Evolutionary conservation across 1,140 invertebrate species (phyloP).

Genomic region (Caenorhabditis elegans): DNA sequence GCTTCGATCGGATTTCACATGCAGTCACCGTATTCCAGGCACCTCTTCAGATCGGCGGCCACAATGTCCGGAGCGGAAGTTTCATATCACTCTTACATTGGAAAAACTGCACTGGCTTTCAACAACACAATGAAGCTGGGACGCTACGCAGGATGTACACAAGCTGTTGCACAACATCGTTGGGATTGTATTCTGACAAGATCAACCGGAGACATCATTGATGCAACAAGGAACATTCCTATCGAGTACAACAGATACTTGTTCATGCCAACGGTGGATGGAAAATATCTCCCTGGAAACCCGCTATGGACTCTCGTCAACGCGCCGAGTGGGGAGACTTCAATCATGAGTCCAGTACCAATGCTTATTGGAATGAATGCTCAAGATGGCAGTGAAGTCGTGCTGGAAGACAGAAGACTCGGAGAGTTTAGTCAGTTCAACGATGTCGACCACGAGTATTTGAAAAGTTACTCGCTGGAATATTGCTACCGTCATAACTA

Average conservation of each 20-base stretch:
- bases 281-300: conserved; percentile 51
- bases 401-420: conserved; percentile 60
- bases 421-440: conserved; percentile 65
- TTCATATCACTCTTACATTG: conserved; percentile 63
- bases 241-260: conserved; percentile 62
- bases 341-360: conserved; percentile 57
- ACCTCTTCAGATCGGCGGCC: conserved; percentile 59
- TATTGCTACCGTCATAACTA: conserved; percentile 64
- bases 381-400: conserved; percentile 62
- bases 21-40: conserved; percentile 73
- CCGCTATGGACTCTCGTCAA: conserved; percentile 60
- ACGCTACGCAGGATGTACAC: conserved; percentile 60
- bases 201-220: conserved; percentile 61
- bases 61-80: conserved; percentile 66
- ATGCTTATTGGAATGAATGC: conserved; percentile 60
- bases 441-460: conserved; percentile 54
- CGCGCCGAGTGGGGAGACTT: conserved; percentile 49
- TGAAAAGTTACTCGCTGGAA: conserved; percentile 58
- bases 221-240: conserved; percentile 57
- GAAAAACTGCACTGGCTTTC: conserved; percentile 60
- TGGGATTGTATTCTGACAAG: conserved; percentile 62
- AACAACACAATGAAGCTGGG: conserved; percentile 65
- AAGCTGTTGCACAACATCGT: conserved; percentile 51
- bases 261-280: conserved; percentile 61
- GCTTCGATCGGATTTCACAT: conserved; percentile 80